Evolutionary conservation across 2,113 vertebrate species (phyloP).

Genomic region (Butorides virescens): DNA sequence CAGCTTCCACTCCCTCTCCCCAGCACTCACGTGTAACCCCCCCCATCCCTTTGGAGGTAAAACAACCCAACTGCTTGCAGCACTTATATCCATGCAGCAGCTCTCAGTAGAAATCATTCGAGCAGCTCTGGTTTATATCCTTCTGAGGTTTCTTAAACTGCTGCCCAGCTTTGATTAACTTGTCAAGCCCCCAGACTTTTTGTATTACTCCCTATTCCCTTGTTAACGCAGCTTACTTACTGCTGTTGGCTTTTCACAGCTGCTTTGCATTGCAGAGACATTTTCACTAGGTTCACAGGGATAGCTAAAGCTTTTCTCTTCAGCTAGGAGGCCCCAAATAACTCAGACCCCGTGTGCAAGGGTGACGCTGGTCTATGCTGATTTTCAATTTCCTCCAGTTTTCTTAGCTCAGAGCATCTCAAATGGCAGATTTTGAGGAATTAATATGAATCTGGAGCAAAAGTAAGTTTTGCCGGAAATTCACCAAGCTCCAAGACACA

Average conservation of each 20-base stretch:
- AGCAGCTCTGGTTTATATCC: constrained; percentile 4
- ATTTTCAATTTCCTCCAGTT: background rate
- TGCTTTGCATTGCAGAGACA: background rate
- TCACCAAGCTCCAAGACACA: background rate
- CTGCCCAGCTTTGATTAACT: background rate
- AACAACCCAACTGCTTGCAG: background rate
- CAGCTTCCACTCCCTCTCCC: background rate
- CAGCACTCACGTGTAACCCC: rapidly evolving
- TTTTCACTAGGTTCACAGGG: background rate
- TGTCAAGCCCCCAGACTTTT: background rate
- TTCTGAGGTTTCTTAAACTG: background rate
- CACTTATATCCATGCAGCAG: background rate
- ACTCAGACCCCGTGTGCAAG: background rate
- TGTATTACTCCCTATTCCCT: background rate
- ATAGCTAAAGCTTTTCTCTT: background rate
- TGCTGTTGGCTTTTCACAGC: background rate
- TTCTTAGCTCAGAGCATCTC: background rate
- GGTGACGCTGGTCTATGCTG: background rate
- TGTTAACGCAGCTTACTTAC: background rate
- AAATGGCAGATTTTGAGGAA: background rate
- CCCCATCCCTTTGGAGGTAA: background rate
- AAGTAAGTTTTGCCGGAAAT: background rate
- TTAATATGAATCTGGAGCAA: background rate
- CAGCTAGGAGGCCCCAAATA: background rate
- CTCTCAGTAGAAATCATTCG: background rate